Evolutionary conservation across 2,113 vertebrate genomes (phyloP), one percentile per base, ranked within the genome.

Genomic region (Sporophila hypoxantha): DNA sequence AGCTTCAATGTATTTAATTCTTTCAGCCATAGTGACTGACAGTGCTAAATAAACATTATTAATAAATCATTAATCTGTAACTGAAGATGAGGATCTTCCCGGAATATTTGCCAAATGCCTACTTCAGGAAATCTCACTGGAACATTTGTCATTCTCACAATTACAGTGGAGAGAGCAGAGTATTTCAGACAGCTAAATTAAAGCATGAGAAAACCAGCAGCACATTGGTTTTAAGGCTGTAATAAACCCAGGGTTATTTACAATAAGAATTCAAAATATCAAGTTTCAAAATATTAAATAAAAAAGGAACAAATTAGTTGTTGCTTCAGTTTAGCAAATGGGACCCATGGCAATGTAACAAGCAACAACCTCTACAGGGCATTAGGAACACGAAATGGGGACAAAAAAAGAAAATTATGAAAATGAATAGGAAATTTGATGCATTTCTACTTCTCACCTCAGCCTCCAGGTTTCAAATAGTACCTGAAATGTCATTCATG

Each of bases 21-120:
- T 87, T 94, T 59, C 21, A 64, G 70, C 29, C 46, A 95, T 78
- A 92, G 91, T 96, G 96, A 97, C 67, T 96, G 96, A 69, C 95
- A 97, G 94, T 92, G 95, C 84, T 94, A 97, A 97, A 98, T 96
- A 96, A 96, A 96, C 73, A 84, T 39, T 92, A 93, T 94, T 97
- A 97, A 98, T 98, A 97, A 98, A 97, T 97, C 92, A 98, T 97
- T 97, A 96, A 96, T 97, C 89, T 95, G 93, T 95, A 95, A 95
- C 93, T 96, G 95, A 97, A 96, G 90, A 93, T 60, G 44, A 59
- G 30, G 3, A 15, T 94, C 12, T 91, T 95, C 84, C 66, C 77
- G 57, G 47, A 90, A 70, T 30, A 18, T 71, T 94, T 95, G 76
- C 52, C 61, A 91, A 89, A 67, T 91, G 32, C 25, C 80, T 87